Percentiles rank a stretch among this genome's conserved stretches.
These are phyloP conservation scores for Lasioglossum malachurum DNA, from an alignment of 2,888 invertebrate species.

Conservation along the genomic window DNA sequence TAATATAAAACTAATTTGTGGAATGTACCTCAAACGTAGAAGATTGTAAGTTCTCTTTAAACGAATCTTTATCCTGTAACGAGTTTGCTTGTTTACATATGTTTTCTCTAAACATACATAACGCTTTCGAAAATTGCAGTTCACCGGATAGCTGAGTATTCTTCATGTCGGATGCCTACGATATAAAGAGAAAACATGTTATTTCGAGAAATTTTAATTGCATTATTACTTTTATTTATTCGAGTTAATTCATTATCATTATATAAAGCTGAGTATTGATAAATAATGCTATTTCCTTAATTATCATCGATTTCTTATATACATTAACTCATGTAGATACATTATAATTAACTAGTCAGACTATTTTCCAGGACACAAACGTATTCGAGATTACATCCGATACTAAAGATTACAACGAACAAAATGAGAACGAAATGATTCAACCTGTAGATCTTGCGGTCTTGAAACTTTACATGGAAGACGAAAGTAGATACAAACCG, in stretches of 20 bases:
- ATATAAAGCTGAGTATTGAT: constrained; percentile 66
- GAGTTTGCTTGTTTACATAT: constrained; percentile 70
- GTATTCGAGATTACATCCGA: constrained; percentile 78
- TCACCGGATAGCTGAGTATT: constrained; percentile 89
- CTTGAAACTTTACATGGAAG: constrained; percentile 66
- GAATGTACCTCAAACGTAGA: constrained; percentile 74
- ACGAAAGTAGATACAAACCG: constrained; percentile 79
- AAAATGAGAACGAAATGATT: constrained; percentile 84
- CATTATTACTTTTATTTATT: constrained; percentile 41
- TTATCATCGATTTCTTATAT: background rate
- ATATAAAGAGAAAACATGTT: constrained; percentile 51
- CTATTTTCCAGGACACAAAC: constrained; percentile 71
- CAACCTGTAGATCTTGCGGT: constrained; percentile 74
- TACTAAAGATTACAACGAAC: constrained; percentile 82
- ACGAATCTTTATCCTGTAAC: constrained; percentile 82
- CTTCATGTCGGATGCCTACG: constrained; percentile 90
- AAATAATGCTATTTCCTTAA: constrained; percentile 9
- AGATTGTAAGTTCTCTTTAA: constrained; percentile 71
- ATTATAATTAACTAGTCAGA: constrained; percentile 53
- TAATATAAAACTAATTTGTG: background rate
- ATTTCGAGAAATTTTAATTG: constrained; percentile 7
- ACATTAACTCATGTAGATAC: no score
- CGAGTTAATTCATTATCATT: constrained; percentile 34
- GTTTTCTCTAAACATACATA: constrained; percentile 86
- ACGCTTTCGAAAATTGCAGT: constrained; percentile 89